A percentile compares a stretch with the other conserved stretches of the same genome.
Conservation (phyloP, 1,140 invertebrate genomes). For the Octopus sinensis region DNA sequence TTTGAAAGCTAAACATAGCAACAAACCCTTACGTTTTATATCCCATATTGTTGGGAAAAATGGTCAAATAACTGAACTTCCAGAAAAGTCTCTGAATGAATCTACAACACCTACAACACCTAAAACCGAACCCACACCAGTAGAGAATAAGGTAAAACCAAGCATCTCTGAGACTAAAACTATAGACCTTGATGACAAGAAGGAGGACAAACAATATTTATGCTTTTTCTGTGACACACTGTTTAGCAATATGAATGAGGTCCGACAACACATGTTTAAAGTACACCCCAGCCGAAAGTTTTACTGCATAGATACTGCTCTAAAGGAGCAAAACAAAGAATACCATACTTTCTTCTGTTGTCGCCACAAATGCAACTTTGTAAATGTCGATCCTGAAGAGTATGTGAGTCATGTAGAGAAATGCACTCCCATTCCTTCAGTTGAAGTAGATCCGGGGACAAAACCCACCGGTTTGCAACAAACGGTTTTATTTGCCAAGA, state of each 20-base stretch:
- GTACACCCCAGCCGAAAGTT: background rate
- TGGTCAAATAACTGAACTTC: no score
- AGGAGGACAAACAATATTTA: no score
- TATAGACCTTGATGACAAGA: no score
- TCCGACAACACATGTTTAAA: background rate
- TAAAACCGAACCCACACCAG: no score
- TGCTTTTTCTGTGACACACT: no score
- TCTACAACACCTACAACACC: no score
- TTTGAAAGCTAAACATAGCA: background rate
- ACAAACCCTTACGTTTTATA: background rate
- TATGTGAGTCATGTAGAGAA: background rate
- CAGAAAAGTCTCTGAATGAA: no score
- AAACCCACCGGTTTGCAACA: conserved; percentile 3
- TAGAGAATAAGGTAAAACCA: no score
- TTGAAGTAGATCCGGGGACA: background rate
- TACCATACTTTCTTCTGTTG: background rate
- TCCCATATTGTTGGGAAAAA: no score
- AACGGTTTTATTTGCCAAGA: background rate
- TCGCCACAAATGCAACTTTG: background rate
- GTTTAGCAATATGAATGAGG: no score
- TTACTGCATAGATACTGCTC: background rate
- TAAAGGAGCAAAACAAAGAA: background rate
- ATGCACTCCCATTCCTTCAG: background rate
- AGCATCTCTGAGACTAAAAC: no score
- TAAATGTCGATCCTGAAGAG: background rate